Base-by-base conservation (phyloP, 2,113 vertebrate species). In the Deroptyus accipitrinus region DNA sequence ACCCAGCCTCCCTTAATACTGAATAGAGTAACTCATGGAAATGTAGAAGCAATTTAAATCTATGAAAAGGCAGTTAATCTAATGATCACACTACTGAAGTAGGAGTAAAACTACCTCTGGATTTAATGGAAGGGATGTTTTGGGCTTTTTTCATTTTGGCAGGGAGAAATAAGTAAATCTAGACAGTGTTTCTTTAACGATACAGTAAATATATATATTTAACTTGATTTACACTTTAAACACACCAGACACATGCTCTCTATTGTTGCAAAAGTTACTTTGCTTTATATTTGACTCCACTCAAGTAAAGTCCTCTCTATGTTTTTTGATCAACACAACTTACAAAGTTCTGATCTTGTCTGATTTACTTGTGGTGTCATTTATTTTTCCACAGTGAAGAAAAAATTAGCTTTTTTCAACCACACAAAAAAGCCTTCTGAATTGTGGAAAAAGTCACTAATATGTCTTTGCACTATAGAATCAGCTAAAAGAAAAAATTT, bases 101-200 rank as follows among this genome's bases (percentile, higher is more conserved):
- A 52, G 23, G 9, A 74, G 30, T 31, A 24, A 48, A 75, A 52
- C n/a, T n/a, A 41, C 41, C 37, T 74, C 69, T 23, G 10, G n/a
- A 41, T 59, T 86, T 86, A 64, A 69, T 22, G 33, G n/a, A 59
- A 74, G 10, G 17, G 22, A 39, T 87, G 22, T 35, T 35, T 59
- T 24, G 19, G 9, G 5, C 0, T 7, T 31, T 42, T 10, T 2
- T 37, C 13, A 4, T 62, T 59, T 46, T 59, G 13, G 14, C 6
- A 1, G 20, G 25, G 19, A 9, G 57, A n/a, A 75, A 79, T 22
- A 1, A 63, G 8, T n/a, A 55, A 41, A 59, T 68, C 24, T 22
- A 55, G 44, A 35, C 18, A 39, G 7, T 18, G 5, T 54, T 12
- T 41, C 28, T 63, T 73, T 62, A 73, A 52, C 1, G 8, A 33